Percentiles rank a stretch among this genome's conserved stretches.
Conservation (phyloP, 2,113 vertebrate genomes). For the Gavialis gangeticus region DNA sequence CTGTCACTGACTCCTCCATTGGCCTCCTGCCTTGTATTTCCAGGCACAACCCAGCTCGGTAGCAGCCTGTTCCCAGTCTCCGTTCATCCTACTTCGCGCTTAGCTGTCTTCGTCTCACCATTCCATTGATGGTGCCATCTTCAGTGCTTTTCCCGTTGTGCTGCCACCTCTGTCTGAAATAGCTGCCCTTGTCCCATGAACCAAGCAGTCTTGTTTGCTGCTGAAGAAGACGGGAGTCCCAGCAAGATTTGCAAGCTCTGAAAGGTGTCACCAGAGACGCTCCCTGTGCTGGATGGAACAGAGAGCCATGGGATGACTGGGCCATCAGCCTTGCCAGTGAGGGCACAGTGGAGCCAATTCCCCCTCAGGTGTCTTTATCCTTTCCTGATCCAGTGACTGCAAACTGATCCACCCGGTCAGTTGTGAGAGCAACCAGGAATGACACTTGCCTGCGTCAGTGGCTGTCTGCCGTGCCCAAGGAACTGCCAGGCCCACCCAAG, state of each 20-base stretch:
- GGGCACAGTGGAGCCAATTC: background rate
- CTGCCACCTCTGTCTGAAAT: background rate
- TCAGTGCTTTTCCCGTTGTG: background rate
- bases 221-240: background rate
- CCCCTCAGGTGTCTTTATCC: background rate
- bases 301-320: background rate
- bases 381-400: background rate
- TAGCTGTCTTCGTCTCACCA: background rate
- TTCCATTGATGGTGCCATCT: background rate
- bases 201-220: background rate
- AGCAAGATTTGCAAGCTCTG: background rate
- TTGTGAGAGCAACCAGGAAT: background rate
- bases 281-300: background rate
- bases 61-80: background rate
- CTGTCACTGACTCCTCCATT: background rate
- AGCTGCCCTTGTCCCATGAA: background rate
- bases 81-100: background rate
- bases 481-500: background rate
- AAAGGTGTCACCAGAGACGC: background rate
- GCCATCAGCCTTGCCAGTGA: rapidly evolving
- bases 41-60: background rate
- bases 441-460: background rate
- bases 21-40: background rate
- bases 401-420: background rate
- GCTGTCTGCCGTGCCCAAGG: background rate